Percentiles rank a stretch among this genome's conserved stretches.
phyloP scores from a whole-genome alignment of 2,888 invertebrate genomes.

The Pammene aurita region DNA sequence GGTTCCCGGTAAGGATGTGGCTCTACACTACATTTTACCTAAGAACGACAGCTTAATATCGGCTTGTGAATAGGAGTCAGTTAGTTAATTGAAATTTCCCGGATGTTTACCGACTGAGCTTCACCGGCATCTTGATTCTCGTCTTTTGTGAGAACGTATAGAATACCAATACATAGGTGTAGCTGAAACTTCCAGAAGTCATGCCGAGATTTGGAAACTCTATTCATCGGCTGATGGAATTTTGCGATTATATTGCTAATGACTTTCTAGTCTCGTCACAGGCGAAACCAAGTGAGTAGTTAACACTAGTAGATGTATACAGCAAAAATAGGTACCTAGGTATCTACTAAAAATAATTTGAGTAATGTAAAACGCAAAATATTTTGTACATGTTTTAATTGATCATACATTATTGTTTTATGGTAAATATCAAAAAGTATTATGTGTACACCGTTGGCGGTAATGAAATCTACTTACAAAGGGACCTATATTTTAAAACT shows the following conservation, averaged over 20 bases:
- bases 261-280: background rate
- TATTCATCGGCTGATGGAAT: background rate
- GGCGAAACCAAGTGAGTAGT: background rate
- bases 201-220: background rate
- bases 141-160: constrained; percentile 2
- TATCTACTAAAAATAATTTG: no score
- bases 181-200: background rate
- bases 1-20: no score
- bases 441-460: no score
- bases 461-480: no score
- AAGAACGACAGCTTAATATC: background rate
- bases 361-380: no score
- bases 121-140: background rate
- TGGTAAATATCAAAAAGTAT: no score
- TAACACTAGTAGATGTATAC: no score
- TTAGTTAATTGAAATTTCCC: constrained; percentile 20
- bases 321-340: no score
- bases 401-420: no score
- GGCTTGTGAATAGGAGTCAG: background rate
- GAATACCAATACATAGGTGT: background rate
- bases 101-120: constrained; percentile 17
- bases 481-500: no score
- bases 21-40: no score
- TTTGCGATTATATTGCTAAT: background rate
- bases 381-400: no score